Evolutionary conservation across 2,797 vertebrate genomes (phyloP).

Genomic region (Netta rufina): DNA sequence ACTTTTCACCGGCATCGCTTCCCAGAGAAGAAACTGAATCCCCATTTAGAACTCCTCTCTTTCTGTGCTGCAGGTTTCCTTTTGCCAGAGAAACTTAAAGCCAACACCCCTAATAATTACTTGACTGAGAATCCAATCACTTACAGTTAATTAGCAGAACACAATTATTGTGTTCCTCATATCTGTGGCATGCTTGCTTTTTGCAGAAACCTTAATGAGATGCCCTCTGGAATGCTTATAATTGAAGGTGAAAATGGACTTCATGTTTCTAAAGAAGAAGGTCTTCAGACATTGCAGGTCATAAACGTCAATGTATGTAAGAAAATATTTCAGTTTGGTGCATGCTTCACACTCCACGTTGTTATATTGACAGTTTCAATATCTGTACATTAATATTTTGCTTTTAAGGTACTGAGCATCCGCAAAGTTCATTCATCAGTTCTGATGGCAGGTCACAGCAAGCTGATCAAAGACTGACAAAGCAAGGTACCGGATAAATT

Average conservation of each 20-base stretch:
- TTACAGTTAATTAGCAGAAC: slow-evolving; percentile 1
- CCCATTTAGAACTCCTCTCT: neutral
- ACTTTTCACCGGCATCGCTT: neutral
- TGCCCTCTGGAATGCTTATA: neutral
- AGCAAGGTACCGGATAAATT: neutral
- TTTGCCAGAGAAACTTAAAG: neutral
- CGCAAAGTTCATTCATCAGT: neutral
- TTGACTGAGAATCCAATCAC: neutral
- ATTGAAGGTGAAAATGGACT: neutral
- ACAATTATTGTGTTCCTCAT: neutral
- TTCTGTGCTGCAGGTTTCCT: neutral
- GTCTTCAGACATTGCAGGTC: neutral
- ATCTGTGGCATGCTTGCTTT: neutral
- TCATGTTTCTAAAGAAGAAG: neutral
- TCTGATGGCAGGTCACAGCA: neutral
- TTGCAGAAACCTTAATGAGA: neutral
- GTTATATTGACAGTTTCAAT: neutral
- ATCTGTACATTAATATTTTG: neutral
- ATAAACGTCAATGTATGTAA: neutral
- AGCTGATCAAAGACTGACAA: neutral
- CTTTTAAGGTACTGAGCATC: neutral
- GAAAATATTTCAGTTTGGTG: neutral
- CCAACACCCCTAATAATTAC: neutral
- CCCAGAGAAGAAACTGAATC: neutral
- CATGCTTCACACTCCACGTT: neutral